phyloP scores from a whole-genome alignment of 2,888 invertebrate genomes.

The Scaptodrosophila latifasciaeformis region DNA sequence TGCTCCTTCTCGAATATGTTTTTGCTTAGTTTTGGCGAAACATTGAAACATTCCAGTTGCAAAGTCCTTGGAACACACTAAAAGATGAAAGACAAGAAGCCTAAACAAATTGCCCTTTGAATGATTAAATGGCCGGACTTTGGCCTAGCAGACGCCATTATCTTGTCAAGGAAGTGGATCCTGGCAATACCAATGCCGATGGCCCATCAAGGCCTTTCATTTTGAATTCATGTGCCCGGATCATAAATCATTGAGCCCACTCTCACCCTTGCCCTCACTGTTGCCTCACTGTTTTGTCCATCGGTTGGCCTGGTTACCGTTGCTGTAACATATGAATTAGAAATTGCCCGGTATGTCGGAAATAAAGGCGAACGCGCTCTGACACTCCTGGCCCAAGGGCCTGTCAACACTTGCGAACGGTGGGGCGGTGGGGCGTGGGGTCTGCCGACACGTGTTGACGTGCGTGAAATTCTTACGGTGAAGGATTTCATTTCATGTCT shows the following conservation, averaged over 20 bases:
- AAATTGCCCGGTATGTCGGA: too few species aligned
- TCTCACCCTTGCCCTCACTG: constrained; percentile 6
- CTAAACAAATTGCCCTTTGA: constrained; percentile 68
- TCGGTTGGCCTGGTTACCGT: constrained; percentile 8
- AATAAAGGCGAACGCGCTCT: constrained; percentile 30
- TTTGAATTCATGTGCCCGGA: constrained; percentile 50
- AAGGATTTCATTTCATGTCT: constrained; percentile 53
- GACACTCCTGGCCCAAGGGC: constrained; percentile 1
- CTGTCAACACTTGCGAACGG: too few species aligned
- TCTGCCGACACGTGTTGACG: constrained; percentile 58
- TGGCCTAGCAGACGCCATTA: constrained; percentile 3
- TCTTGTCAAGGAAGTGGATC: constrained; percentile 8
- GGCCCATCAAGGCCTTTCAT: constrained; percentile 36
- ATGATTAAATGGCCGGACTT: constrained; percentile 52
- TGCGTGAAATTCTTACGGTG: constrained; percentile 70
- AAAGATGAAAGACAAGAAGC: constrained; percentile 20
- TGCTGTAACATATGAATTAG: constrained; percentile 62
- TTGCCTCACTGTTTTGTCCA: not conserved
- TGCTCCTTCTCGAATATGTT: constrained; percentile 36
- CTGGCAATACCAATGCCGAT: constrained; percentile 2
- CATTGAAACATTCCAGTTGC: constrained; percentile 59
- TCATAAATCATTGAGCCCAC: constrained; percentile 54
- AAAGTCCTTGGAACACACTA: constrained; percentile 19
- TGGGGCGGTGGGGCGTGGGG: too few species aligned
- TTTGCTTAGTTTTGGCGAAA: too few species aligned